Percentiles rank a stretch among this genome's conserved stretches.
phyloP scores from a whole-genome alignment of 2,888 invertebrate species.

The Marronus borbonicus region DNA sequence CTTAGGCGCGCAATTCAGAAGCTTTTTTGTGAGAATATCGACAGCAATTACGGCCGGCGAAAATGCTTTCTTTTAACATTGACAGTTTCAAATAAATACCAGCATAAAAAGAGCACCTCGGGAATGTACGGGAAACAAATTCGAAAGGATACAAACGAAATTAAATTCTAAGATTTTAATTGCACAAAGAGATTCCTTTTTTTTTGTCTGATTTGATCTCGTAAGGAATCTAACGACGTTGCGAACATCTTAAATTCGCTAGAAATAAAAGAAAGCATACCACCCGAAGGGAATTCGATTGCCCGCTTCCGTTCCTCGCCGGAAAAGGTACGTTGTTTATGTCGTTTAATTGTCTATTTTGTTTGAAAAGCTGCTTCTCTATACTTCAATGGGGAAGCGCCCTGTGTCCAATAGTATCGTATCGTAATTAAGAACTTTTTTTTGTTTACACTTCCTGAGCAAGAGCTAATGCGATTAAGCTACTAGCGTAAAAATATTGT shows the following conservation, averaged over 20 bases:
- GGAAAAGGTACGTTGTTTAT: constrained; percentile 26
- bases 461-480: constrained; percentile 9
- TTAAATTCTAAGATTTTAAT: too few relatives aligned
- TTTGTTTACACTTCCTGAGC: constrained; percentile 11
- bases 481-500: constrained; percentile 17
- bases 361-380: constrained; percentile 1
- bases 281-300: neutral
- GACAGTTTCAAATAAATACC: too few relatives aligned
- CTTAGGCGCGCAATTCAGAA: too few relatives aligned
- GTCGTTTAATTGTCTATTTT: constrained; percentile 26
- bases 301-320: neutral
- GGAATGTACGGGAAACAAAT: too few relatives aligned
- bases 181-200: too few relatives aligned
- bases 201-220: too few relatives aligned
- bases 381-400: neutral
- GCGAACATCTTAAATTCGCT: neutral
- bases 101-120: too few relatives aligned
- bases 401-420: neutral
- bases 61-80: too few relatives aligned
- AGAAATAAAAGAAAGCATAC: neutral
- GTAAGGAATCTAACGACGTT: constrained; percentile 1
- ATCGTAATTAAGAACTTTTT: constrained; percentile 19
- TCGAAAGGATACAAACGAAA: too few relatives aligned
- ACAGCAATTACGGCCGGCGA: too few relatives aligned
- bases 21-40: too few relatives aligned